Conservation (phyloP, 2,797 vertebrate genomes). For the Helicolenus hilgendorfi region DNA sequence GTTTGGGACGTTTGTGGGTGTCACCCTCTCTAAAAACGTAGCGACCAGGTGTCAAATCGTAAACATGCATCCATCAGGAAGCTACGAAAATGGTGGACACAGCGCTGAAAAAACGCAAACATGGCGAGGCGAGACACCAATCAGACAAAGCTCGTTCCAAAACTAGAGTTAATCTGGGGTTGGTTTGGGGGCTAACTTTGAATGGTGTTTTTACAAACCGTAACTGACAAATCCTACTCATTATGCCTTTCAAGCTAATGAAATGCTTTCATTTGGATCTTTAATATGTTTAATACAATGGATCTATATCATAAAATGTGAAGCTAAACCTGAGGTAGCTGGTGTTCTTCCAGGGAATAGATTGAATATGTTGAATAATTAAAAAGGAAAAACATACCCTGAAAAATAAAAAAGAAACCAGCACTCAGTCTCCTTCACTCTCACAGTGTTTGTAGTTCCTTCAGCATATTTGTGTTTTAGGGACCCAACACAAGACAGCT, state of each 20-base stretch:
- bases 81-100: not conserved
- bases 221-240: not conserved
- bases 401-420: not conserved
- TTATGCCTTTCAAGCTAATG: not conserved
- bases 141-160: not conserved
- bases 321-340: not conserved
- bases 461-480: conserved; percentile 13
- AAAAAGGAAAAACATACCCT: not conserved
- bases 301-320: not conserved
- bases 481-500: conserved; percentile 9
- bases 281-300: not conserved
- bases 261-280: not conserved
- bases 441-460: not conserved
- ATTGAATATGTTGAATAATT: not conserved
- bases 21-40: not conserved
- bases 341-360: not conserved
- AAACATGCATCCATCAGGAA: not conserved
- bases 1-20: not conserved
- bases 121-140: not conserved
- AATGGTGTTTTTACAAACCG: not conserved
- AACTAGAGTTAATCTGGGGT: not conserved
- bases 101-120: not conserved
- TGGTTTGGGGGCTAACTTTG: not conserved
- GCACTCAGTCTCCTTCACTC: not conserved
- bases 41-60: not conserved